These are phyloP conservation scores for Luscinia luscinia DNA, from an alignment of 2,797 vertebrate genomes.

Conservation along the genomic window DNA sequence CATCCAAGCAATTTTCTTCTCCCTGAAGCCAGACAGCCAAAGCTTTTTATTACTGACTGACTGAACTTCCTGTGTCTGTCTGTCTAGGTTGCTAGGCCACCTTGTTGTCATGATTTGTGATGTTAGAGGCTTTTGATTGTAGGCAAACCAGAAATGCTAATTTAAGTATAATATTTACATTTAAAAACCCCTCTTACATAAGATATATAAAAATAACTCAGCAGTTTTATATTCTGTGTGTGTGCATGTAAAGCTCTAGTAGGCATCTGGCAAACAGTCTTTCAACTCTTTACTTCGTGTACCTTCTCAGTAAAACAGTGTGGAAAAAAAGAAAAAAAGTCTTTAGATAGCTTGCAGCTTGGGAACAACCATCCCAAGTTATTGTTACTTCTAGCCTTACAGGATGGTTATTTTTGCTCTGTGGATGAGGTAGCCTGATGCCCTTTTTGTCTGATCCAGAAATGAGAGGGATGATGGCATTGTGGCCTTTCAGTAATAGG, in stretches of 20 bases:
- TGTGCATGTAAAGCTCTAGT: neutral
- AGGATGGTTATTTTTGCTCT: neutral
- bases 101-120: neutral
- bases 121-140: slow-evolving; percentile 28
- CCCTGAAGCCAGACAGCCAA: slow-evolving; percentile 63
- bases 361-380: rapidly evolving
- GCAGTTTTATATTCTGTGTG: neutral
- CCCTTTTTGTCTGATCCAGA: neutral
- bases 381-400: neutral
- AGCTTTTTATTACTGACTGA: slow-evolving; percentile 66
- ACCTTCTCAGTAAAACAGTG: neutral
- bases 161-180: slow-evolving; percentile 38
- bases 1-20: slow-evolving; percentile 62
- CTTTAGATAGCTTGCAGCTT: neutral
- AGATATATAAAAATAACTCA: neutral
- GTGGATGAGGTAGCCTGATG: neutral
- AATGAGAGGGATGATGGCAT: neutral
- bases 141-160: slow-evolving; percentile 4
- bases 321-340: neutral
- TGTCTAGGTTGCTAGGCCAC: slow-evolving; percentile 55
- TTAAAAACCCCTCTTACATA: neutral
- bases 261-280: neutral
- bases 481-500: neutral
- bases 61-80: slow-evolving; percentile 55
- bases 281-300: neutral